A percentile compares a stretch with the other conserved stretches of the same genome.
Evolutionary conservation across 1,140 invertebrate genomes (phyloP).

Genomic region (Caenorhabditis latens): DNA sequence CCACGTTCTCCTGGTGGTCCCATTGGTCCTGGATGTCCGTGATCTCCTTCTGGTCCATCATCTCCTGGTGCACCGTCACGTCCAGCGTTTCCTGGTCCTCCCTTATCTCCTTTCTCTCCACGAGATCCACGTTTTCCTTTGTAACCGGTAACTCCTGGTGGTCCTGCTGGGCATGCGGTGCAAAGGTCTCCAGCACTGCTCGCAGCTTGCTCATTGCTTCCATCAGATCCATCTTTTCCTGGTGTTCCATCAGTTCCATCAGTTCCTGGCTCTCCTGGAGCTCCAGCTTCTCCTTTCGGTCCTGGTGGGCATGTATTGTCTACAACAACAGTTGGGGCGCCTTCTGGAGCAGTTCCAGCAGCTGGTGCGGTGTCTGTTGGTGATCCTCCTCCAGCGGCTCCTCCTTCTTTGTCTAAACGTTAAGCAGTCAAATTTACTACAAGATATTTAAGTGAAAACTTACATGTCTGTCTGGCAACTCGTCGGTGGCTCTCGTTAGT

Average conservation of each 20-base stretch:
- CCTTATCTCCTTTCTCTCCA: conserved; percentile 61
- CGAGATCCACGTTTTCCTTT: conserved; percentile 61
- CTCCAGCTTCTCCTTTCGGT: conserved; percentile 53
- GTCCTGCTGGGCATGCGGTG: conserved; percentile 63
- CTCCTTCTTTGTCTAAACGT: conserved; percentile 45
- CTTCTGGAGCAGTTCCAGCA: conserved; percentile 26
- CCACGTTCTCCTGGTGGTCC: conserved; percentile 62
- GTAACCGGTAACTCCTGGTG: conserved; percentile 60
- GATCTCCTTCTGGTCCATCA: conserved; percentile 63
- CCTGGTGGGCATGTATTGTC: conserved; percentile 56
- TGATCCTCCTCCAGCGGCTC: conserved; percentile 14
- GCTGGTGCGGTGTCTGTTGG: conserved; percentile 25
- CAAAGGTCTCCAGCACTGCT: conserved; percentile 31
- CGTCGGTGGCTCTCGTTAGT: conserved; percentile 53
- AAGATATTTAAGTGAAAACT: conserved; percentile 15
- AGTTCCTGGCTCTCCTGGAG: conserved; percentile 57
- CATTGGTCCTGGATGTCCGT: conserved; percentile 55
- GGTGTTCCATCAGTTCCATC: conserved; percentile 56
- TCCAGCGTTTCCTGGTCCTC: conserved; percentile 60
- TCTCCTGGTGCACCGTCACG: conserved; percentile 62
- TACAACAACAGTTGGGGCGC: neutral
- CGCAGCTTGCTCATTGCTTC: conserved; percentile 42
- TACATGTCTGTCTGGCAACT: conserved; percentile 57
- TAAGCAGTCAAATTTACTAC: neutral
- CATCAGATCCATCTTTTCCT: conserved; percentile 58